These are phyloP conservation scores for Folsomia candida DNA, from an alignment of 2,888 invertebrate genomes.

Conservation along the genomic window DNA sequence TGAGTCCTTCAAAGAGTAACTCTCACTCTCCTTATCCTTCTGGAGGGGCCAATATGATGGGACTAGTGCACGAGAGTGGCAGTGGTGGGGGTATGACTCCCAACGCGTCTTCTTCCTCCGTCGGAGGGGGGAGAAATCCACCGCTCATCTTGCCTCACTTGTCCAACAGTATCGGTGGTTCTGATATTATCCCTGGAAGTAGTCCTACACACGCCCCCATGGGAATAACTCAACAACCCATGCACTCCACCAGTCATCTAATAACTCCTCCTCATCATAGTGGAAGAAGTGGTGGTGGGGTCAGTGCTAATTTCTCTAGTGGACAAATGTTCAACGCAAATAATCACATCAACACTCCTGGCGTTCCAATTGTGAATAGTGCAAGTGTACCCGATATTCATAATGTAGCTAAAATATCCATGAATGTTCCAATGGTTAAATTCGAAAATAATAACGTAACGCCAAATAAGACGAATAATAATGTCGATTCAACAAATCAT, in stretches of 20 bases:
- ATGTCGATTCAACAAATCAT: not conserved
- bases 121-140: not conserved
- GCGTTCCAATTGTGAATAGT: not conserved
- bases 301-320: not conserved
- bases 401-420: not conserved
- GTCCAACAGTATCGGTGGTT: not conserved
- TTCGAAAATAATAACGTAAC: not conserved
- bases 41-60: not conserved
- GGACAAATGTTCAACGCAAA: not conserved
- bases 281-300: not conserved
- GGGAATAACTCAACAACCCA: not conserved
- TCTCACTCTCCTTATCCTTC: not conserved
- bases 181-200: not conserved
- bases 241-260: not conserved
- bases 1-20: not conserved
- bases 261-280: not conserved
- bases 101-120: too few relatives aligned
- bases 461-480: not conserved
- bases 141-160: not conserved
- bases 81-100: too few relatives aligned
- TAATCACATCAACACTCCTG: not conserved
- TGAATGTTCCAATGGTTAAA: conserved; percentile 4
- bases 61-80: not conserved
- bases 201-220: not conserved
- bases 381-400: not conserved